Base-by-base conservation (phyloP, 1,140 invertebrate species). In the Penaeus indicus region DNA sequence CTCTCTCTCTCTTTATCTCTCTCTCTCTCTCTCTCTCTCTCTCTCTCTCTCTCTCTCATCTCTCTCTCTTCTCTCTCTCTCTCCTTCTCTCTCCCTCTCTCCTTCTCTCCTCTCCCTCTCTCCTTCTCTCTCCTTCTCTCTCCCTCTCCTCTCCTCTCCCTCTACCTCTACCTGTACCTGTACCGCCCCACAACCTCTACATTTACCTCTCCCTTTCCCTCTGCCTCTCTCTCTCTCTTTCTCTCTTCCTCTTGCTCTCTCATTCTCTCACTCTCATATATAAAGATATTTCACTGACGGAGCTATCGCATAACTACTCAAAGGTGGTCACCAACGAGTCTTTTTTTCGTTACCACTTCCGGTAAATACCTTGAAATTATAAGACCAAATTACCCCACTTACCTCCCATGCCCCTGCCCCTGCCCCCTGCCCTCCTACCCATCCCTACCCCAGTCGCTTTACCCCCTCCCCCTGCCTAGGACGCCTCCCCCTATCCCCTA, bases 181-280 rank as follows among this genome's bases (percentile, higher is more conserved):
- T 10, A 13, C 38, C 42, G 10, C 42, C 3, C 42, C 10, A 3
- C 42, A 3, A 47, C 42, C 42, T 62, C 72, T 79, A 67, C 61
- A 75, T 75, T 79, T 79, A 72, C 78, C 82, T 63, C 72, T 79
- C 78, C 75, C 47, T 32, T 42, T 27, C 64, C 47, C 38, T 64
- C 72, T 42, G 3, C 13, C 8, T 10, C 8, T 10, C 47, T 10
- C 8, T 10, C 8, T 10, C 47, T 54, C 47, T 83, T 61, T 22
- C 54, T 42, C 64, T n/a, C 69, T 78, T 27, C 54, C 69, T 60
- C 47, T 10, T 13, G 0, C 47, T 10, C 7, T 13, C 47, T 10
- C 8, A 0, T 10, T 10, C 47, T 54, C 47, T 10, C 67, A 18
- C n/a, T 27, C 47, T 54, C 47, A 1, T 54, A 54, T 54, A 54